Evolutionary conservation across 2,888 invertebrate species (phyloP).

Genomic region (Himalopsyche anomala): DNA sequence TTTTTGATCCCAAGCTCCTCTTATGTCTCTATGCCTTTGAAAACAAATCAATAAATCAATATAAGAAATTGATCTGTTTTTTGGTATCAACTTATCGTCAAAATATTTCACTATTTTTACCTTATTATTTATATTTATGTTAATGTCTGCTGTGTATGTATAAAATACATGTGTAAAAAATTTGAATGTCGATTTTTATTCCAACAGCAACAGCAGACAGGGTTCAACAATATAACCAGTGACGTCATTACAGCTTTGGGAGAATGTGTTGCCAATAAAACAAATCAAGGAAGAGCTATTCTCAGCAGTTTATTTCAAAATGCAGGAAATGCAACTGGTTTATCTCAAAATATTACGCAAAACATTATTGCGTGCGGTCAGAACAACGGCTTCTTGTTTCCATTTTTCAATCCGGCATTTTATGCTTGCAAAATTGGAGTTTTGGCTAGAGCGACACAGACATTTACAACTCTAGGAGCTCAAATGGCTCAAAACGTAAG

Average conservation of each 20-base stretch:
- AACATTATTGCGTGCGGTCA: neutral
- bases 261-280: neutral
- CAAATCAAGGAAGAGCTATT: neutral
- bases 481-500: constrained; percentile 1
- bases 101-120: too few relatives aligned
- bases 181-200: too few relatives aligned
- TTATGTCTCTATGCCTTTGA: too few relatives aligned
- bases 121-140: too few relatives aligned
- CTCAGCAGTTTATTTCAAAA: neutral
- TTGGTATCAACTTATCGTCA: too few relatives aligned
- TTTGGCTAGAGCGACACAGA: neutral
- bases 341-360: neutral
- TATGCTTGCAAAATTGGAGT: neutral
- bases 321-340: neutral
- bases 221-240: neutral
- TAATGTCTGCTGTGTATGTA: too few relatives aligned
- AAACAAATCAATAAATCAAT: too few relatives aligned
- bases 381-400: neutral
- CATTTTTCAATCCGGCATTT: neutral
- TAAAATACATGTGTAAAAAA: too few relatives aligned
- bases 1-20: too few relatives aligned
- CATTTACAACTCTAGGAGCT: neutral
- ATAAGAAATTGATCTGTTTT: too few relatives aligned
- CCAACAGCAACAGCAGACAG: too few relatives aligned
- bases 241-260: neutral